Conservation (phyloP, 2,113 vertebrate genomes). For the Macrotus californicus region DNA sequence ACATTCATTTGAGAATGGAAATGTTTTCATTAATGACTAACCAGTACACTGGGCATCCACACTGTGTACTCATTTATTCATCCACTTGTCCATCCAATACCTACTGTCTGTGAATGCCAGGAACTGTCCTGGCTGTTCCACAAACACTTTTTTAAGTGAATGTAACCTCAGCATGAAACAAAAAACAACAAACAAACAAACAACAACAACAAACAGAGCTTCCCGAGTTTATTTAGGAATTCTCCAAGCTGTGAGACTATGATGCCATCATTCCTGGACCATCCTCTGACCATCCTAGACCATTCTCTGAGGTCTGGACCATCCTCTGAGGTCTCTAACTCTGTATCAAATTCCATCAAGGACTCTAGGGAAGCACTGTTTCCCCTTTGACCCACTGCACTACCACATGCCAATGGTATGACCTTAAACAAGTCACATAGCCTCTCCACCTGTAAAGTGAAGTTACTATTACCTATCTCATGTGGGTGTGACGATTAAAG, state of each 20-base stretch:
- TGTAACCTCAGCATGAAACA: not conserved
- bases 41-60: not conserved
- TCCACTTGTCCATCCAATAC: not conserved
- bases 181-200: too few species aligned
- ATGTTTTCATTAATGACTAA: not conserved
- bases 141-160: not conserved
- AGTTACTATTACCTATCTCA: not conserved
- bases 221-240: not conserved
- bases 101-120: not conserved
- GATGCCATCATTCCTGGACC: not conserved
- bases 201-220: slow-evolving; percentile 19
- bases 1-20: not conserved
- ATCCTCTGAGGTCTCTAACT: not conserved
- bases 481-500: not conserved
- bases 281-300: too few species aligned
- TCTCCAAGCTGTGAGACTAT: not conserved
- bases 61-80: not conserved
- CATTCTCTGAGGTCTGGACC: too few species aligned
- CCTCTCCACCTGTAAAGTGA: not conserved
- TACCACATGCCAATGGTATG: not conserved
- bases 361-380: not conserved
- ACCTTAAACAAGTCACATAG: not conserved
- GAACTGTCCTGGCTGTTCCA: not conserved
- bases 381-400: not conserved
- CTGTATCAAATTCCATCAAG: not conserved